Evolutionary conservation across 1,140 invertebrate genomes (phyloP).

Genomic region (Ptiloglossa arizonensis): DNA sequence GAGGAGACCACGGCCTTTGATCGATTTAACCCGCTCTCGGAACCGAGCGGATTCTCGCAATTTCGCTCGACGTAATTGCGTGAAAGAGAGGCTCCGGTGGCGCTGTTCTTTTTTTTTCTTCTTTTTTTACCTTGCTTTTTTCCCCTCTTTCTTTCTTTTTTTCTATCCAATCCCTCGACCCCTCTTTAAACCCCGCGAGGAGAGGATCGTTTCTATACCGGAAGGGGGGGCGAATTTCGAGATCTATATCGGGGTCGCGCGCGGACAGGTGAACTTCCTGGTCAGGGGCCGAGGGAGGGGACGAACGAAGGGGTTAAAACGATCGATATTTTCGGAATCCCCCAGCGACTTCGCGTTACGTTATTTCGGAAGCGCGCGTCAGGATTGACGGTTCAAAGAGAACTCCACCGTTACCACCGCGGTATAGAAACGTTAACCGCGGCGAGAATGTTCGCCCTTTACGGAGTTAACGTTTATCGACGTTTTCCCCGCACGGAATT

Average conservation of each 20-base stretch:
- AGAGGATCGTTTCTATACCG: slow-evolving; percentile 2
- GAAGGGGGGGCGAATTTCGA: slow-evolving; percentile 40
- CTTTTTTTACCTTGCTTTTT: neutral
- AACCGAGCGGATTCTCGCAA: slow-evolving; percentile 56
- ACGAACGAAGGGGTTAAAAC: neutral
- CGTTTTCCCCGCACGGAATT: too few species aligned
- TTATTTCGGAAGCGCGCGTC: neutral
- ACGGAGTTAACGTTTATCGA: neutral
- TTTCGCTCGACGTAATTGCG: slow-evolving; percentile 61
- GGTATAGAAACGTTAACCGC: neutral
- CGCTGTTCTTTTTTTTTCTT: slow-evolving; percentile 16
- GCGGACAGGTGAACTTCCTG: slow-evolving; percentile 29
- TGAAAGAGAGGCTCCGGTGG: slow-evolving; percentile 58
- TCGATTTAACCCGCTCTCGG: slow-evolving; percentile 60
- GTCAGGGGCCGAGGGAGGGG: too few species aligned
- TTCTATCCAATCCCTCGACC: neutral
- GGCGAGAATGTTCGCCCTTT: neutral
- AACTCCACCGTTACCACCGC: neutral
- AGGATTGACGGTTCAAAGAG: neutral
- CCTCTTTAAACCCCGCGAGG: neutral
- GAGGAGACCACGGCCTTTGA: slow-evolving; percentile 56
- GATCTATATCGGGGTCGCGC: slow-evolving; percentile 29
- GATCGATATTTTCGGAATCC: slow-evolving; percentile 2
- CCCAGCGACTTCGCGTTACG: neutral
- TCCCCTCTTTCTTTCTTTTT: neutral